phyloP scores from a whole-genome alignment of 2,888 invertebrate genomes.

The Oxytorus armatus region DNA sequence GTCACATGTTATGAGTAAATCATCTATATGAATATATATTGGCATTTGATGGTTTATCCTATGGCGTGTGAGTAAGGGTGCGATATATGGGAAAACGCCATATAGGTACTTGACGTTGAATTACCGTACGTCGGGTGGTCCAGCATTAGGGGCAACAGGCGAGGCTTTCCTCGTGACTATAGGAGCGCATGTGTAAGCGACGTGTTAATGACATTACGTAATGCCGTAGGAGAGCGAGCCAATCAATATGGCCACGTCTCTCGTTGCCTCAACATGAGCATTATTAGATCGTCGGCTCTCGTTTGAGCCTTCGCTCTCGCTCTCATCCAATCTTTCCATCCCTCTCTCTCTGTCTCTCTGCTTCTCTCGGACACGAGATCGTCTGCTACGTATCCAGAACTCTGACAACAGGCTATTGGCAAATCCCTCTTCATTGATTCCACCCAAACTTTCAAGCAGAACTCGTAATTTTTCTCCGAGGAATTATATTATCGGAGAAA shows the following conservation, averaged over 20 bases:
- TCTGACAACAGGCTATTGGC: background rate
- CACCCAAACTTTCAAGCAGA: background rate
- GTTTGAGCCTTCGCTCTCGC: slow-evolving; percentile 1
- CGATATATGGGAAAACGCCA: background rate
- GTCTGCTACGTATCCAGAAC: background rate
- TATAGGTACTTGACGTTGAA: slow-evolving; percentile 18
- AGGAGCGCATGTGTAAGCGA: slow-evolving; percentile 81
- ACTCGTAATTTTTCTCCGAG: background rate
- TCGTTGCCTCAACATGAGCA: slow-evolving; percentile 63
- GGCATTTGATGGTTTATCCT: background rate
- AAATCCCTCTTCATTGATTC: background rate
- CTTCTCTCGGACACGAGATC: background rate
- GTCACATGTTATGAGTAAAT: too few species aligned
- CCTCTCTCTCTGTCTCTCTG: slow-evolving; percentile 1
- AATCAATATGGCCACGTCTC: slow-evolving; percentile 78
- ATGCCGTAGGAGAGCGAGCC: slow-evolving; percentile 78
- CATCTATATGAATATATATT: too few species aligned
- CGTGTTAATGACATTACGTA: slow-evolving; percentile 84
- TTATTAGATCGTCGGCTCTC: slow-evolving; percentile 46
- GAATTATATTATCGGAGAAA: background rate
- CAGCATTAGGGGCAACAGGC: slow-evolving; percentile 48
- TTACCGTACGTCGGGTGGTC: slow-evolving; percentile 31
- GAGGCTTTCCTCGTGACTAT: slow-evolving; percentile 67
- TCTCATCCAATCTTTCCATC: background rate
- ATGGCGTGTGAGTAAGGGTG: background rate